Base-by-base conservation (phyloP, 2,888 invertebrate species). In the Mesorhabditis sp. region DNA sequence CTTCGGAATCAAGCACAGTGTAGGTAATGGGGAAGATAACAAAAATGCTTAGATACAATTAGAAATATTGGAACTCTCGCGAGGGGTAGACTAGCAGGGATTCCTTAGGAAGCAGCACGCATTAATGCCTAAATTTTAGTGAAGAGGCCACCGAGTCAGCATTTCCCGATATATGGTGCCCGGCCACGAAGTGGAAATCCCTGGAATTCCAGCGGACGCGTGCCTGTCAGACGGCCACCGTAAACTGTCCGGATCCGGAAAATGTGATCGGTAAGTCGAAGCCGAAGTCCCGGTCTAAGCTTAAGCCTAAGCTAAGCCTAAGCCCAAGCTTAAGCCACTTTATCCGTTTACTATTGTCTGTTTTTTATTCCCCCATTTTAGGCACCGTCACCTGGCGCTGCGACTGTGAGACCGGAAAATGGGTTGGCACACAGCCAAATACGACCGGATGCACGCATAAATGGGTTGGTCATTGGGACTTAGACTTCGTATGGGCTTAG, bases 401-500 rank as follows among this genome's bases (percentile, higher is more conserved):
- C 69, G 75, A 79, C 64, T 80, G 80, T 65, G 68, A 74, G 41
- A 76, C 76, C 13, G 76, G 72, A 0, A 74, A 74, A 65, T 80
- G 80, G 80, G 74, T 65, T 10, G 45, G 74, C 41, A 28, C 28
- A 28, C 62, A 62, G 3, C 75, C 78, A 45, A 73, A 79, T 62
- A 75, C 76, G 5, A 77, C 73, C n/a, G 75, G 77, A 45, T 80
- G 80, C 69, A 78, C 76, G 3, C 78, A 77, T 70, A 70, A 74
- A 67, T 80, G 79, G 77, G 70, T 80, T 4, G 71, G 67, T 10
- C 28, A 28, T 28, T 28, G 28, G 28, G 28, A 28, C 28, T 28
- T 28, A 28, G 28, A 28, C 28, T 28, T 28, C 28, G 28, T 28
- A 28, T 28, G 28, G 28, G 28, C 28, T 28, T 28, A 28, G 28